A percentile compares a stretch with the other conserved stretches of the same genome.
Evolutionary conservation across 2,888 invertebrate species (phyloP).

Genomic region (Spodoptera picta): DNA sequence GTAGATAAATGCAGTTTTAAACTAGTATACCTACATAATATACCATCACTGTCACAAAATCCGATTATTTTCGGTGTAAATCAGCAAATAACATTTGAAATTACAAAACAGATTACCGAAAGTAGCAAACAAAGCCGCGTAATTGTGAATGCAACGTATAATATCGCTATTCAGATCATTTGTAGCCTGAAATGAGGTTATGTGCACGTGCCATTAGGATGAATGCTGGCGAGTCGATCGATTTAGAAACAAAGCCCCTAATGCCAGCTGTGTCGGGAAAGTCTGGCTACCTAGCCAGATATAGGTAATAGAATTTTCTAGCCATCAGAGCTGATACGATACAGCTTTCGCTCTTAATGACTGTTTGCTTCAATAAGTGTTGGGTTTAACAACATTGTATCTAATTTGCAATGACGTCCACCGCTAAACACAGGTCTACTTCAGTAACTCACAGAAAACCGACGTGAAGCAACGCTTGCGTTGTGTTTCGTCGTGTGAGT

Average conservation of each 20-base stretch:
- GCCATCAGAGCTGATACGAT: conserved; percentile 34
- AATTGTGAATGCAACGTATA: conserved; percentile 32
- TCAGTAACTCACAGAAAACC: too few relatives aligned
- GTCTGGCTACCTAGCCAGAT: conserved; percentile 23
- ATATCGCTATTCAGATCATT: conserved; percentile 40
- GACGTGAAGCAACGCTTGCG: too few relatives aligned
- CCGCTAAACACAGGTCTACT: too few relatives aligned
- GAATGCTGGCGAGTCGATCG: conserved; percentile 53
- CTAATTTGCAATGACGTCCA: too few relatives aligned
- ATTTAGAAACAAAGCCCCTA: conserved; percentile 61
- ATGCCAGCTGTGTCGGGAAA: conserved; percentile 51
- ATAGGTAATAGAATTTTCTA: conserved; percentile 51
- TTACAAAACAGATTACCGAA: conserved; percentile 19
- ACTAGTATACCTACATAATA: too few relatives aligned
- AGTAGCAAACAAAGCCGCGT: conserved; percentile 26
- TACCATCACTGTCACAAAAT: background rate
- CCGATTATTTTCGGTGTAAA: background rate
- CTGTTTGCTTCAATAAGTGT: too few relatives aligned
- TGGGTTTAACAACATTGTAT: too few relatives aligned
- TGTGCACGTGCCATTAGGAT: conserved; percentile 52
- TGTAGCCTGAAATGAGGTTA: conserved; percentile 48
- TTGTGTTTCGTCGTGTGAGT: too few relatives aligned
- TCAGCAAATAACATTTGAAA: conserved; percentile 11
- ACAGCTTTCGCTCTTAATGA: conserved; percentile 31
- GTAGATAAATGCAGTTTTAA: too few relatives aligned